Conservation (phyloP, 1,140 invertebrate genomes). For the Fopius arisanus region DNA sequence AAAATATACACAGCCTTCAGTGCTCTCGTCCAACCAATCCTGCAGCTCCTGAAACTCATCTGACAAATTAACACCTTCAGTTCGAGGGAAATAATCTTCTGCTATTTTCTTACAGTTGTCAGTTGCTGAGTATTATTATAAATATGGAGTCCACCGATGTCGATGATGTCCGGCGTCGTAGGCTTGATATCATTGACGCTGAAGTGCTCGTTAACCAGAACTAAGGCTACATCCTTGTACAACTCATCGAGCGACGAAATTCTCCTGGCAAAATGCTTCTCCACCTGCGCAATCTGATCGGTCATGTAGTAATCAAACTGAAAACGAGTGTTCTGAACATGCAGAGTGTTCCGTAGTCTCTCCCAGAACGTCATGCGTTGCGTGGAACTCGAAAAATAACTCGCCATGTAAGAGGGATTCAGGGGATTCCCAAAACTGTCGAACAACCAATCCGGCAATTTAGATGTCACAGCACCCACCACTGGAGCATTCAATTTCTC, state of each 20-base stretch:
- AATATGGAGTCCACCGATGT: constrained; percentile 70
- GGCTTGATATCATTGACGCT: constrained; percentile 62
- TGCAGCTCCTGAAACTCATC: constrained; percentile 61
- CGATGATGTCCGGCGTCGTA: constrained; percentile 61
- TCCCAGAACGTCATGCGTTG: constrained; percentile 69
- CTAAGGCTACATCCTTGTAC: constrained; percentile 47
- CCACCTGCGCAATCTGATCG: constrained; percentile 50
- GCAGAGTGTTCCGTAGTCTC: constrained; percentile 64
- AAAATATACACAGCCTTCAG: constrained; percentile 58
- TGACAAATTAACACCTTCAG: neutral
- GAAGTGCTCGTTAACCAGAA: constrained; percentile 69
- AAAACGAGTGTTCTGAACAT: constrained; percentile 34
- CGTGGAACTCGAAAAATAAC: constrained; percentile 66
- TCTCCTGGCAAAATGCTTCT: constrained; percentile 59
- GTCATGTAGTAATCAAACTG: constrained; percentile 32
- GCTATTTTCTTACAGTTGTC: constrained; percentile 35
- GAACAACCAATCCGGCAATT: constrained; percentile 70
- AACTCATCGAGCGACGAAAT: constrained; percentile 56
- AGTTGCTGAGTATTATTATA: constrained; percentile 41
- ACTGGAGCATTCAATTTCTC: constrained; percentile 68
- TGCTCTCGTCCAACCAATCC: constrained; percentile 64
- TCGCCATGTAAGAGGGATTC: constrained; percentile 68
- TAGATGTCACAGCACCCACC: constrained; percentile 68
- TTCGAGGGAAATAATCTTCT: neutral
- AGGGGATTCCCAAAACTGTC: constrained; percentile 69